Evolutionary conservation across 2,113 vertebrate genomes (phyloP), one percentile per base, ranked within the genome.

Genomic region (Hymenochirus boettgeri): DNA sequence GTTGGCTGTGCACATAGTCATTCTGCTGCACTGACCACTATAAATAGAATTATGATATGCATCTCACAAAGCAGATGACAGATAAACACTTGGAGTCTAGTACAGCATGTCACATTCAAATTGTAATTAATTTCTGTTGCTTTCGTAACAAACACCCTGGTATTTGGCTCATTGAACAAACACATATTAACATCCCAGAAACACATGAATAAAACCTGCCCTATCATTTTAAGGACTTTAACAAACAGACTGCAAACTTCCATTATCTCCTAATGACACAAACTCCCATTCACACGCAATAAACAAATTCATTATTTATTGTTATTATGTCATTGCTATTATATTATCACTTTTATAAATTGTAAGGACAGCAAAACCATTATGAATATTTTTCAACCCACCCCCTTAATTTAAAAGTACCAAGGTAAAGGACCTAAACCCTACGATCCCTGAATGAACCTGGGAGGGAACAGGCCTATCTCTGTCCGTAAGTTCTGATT

Each of bases 41-140:
- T 69, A 73, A 77, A 74, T 71, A 78, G 59, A 63, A 18, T 39
- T 52, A 22, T 59, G 69, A 58, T 73, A 53, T 72, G 54, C 65
- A 5, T 74, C 55, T 73, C 64, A 64, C 61, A 76, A 55, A 0
- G 0, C 70, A 66, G 70, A 66, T 50, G 73, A 59, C 46, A 76
- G 67, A 21, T 69, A 48, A 78, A 60, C 67, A 77, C 69, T 21
- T 59, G 73, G 73, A 74, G 3, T 1, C 35, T 62, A 64, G 57
- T 72, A 78, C 73, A 71, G 51, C n/a, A 27, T 73, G 46, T 79
- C 69, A 56, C 12, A 17, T 75, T 52, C 48, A 76, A 65, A 77
- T 71, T 70, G 51, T 58, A 62, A 70, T 72, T 72, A 57, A 75
- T 77, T 75, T 75, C 23, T 74, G 57, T 62, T 62, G 39, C 15